These are phyloP conservation scores for Amphipyra tragopoginis DNA, from an alignment of 2,888 invertebrate species.

Conservation along the genomic window DNA sequence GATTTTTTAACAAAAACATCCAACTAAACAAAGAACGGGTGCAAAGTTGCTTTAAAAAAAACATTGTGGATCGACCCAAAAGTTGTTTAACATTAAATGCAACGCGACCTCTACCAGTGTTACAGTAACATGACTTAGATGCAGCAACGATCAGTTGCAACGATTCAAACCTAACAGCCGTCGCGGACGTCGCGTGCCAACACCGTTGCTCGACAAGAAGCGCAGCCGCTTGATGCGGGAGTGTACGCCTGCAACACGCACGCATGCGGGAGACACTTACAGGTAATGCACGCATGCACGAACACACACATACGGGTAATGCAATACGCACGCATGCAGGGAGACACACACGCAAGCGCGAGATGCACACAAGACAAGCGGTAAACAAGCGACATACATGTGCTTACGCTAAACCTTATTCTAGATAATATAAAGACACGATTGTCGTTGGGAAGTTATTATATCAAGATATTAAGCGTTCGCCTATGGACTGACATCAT, in stretches of 20 bases:
- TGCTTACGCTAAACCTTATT: too few species aligned
- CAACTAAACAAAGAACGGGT: too few species aligned
- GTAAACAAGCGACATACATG: too few species aligned
- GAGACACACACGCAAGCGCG: neutral
- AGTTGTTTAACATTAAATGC: constrained; percentile 1
- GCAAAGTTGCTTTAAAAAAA: neutral
- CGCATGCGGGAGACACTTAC: constrained; percentile 6
- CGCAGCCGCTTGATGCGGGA: constrained; percentile 73
- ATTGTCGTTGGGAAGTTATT: too few species aligned
- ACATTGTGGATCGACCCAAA: constrained; percentile 21
- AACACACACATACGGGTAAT: constrained; percentile 32
- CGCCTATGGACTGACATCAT: too few species aligned
- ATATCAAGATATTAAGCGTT: too few species aligned
- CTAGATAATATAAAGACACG: too few species aligned
- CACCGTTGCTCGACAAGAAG: constrained; percentile 68
- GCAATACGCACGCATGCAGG: neutral
- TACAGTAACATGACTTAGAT: constrained; percentile 28
- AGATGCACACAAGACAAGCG: too few species aligned
- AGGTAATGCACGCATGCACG: constrained; percentile 6
- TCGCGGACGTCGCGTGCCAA: constrained; percentile 61
- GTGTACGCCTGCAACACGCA: constrained; percentile 54
- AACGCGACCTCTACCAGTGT: constrained; percentile 43
- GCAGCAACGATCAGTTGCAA: constrained; percentile 11
- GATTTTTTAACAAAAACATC: too few species aligned
- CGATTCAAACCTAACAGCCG: constrained; percentile 73